Evolutionary conservation across 2,113 vertebrate species (phyloP).

Genomic region (Myrmecobius fasciatus): DNA sequence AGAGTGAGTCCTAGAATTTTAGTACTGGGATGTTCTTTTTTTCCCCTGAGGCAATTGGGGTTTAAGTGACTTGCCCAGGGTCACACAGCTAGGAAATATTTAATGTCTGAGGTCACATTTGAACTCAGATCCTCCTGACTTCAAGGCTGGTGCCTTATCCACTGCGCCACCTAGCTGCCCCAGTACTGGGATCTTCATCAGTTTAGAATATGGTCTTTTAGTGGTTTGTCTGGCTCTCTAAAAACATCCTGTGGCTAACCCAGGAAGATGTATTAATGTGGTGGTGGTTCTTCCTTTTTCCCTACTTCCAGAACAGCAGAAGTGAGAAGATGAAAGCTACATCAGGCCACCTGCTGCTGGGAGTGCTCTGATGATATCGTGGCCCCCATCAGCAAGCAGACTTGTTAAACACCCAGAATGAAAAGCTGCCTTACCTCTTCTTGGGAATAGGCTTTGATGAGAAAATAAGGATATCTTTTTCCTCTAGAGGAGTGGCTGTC

Average conservation of each 20-base stretch:
- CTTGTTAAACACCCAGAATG: slow-evolving; percentile 43
- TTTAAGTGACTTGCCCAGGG: no score
- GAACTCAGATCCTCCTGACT: no score
- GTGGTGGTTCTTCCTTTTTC: slow-evolving; percentile 42
- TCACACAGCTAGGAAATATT: no score
- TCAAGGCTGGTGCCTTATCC: no score
- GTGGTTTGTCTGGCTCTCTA: slow-evolving; percentile 25
- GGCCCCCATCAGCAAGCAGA: slow-evolving; percentile 61
- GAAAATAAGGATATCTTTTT: slow-evolving; percentile 42
- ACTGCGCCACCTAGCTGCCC: no score
- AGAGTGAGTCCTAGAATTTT: slow-evolving; percentile 1
- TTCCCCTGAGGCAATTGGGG: no score
- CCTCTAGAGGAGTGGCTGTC: slow-evolving; percentile 50
- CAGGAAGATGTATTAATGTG: slow-evolving; percentile 44
- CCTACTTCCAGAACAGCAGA: slow-evolving; percentile 76
- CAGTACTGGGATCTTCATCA: not conserved
- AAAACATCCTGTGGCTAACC: not conserved
- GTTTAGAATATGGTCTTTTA: slow-evolving; percentile 44
- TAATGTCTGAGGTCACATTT: no score
- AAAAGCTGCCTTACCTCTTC: slow-evolving; percentile 56
- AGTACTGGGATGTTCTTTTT: not conserved
- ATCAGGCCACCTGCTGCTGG: slow-evolving; percentile 43
- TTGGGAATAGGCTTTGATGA: slow-evolving; percentile 51
- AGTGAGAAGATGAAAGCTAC: slow-evolving; percentile 81
- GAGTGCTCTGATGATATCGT: slow-evolving; percentile 49